Evolutionary conservation across 1,140 invertebrate species (phyloP), one percentile per base, ranked within the genome.

Genomic region (Drosophila navojoa): DNA sequence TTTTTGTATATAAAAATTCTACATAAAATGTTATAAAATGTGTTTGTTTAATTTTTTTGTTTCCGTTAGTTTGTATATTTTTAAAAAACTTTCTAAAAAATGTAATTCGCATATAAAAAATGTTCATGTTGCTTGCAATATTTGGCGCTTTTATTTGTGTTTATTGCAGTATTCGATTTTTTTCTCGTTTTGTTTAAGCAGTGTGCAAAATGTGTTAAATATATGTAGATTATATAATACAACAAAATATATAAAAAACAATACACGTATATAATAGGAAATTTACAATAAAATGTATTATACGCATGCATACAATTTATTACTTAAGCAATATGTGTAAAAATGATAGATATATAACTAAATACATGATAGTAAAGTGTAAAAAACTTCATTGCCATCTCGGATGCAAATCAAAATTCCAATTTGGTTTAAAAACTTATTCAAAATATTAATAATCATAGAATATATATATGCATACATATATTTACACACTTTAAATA

Each of bases 1-100:
- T 52, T 53, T 66, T 49, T 35, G 40, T 54, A 64, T 79, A 81
- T 81, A 79, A 79, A 82, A 82, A 53, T 64, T 73, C 61, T 50
- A 76, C 68, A 66, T 84, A 84, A 84, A 84, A 70, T 84, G 40
- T 25, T 84, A 79, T 76, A 80, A 85, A 84, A 84, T 64, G 75
- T 49, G 75, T 49, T 55, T 72, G 38, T 47, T 59, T 5, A 38
- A 61, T 15, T 67, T 38, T n/a, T 66, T 3, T 29, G 6, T 32
- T 32, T 32, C 40, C 15, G 25, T 16, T 54, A 58, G 42, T 60
- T 27, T 66, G 32, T 73, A 73, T 73, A 73, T 71, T 82, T 68
- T 79, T 75, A 63, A 67, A 84, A 84, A 79, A 84, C 29, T 52
- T 63, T 76, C 77, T 77, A 79, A 79, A 84, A 71, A 84, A 77